Percentiles rank a stretch among this genome's conserved stretches.
These are phyloP conservation scores for Varroa destructor DNA, from an alignment of 1,140 invertebrate genomes.

Conservation along the genomic window DNA sequence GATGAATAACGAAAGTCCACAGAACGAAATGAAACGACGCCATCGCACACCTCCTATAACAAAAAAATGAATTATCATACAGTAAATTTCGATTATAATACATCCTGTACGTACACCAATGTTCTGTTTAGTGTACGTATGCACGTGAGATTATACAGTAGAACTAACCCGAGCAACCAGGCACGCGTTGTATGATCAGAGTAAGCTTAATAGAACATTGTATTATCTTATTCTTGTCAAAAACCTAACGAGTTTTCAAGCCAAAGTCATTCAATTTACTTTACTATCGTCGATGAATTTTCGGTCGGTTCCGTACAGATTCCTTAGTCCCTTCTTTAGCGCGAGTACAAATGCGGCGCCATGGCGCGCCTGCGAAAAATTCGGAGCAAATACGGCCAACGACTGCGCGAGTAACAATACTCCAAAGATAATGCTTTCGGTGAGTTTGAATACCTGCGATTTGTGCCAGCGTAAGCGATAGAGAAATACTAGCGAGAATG, in stretches of 20 bases:
- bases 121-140: no score
- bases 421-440: constrained; percentile 19
- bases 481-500: background rate
- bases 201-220: no score
- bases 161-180: no score
- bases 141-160: no score
- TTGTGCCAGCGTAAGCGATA: background rate
- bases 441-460: constrained; percentile 12
- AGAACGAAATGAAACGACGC: constrained; percentile 1
- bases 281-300: constrained; percentile 24
- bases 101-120: no score
- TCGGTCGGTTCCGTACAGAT: background rate
- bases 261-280: background rate
- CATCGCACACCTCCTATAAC: constrained; percentile 17
- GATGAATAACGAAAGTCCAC: constrained; percentile 12
- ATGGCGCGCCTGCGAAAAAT: constrained; percentile 6
- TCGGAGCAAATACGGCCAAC: constrained; percentile 6
- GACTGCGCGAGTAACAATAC: constrained; percentile 10
- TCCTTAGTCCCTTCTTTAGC: background rate
- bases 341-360: constrained; percentile 11
- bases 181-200: no score
- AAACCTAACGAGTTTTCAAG: no score
- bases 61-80: background rate
- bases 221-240: no score
- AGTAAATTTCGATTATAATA: no score